Conservation (phyloP, 1,140 invertebrate genomes). For the Papilio aristodemus region DNA sequence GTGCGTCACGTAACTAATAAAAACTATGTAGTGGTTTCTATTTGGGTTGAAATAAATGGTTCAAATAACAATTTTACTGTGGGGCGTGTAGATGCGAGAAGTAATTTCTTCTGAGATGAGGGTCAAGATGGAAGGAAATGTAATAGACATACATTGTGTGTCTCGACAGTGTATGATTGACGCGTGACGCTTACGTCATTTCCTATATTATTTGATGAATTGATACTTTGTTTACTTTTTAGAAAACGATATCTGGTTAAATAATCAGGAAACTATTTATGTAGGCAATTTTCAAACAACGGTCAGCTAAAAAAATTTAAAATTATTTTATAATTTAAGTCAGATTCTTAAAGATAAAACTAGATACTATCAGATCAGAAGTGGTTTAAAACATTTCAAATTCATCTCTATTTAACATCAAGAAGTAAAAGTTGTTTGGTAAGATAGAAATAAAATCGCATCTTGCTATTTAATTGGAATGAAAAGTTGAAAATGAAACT, state of each 20-base stretch:
- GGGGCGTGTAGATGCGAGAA: slow-evolving; percentile 13
- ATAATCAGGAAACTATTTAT: too few relatives aligned
- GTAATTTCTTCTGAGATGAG: slow-evolving; percentile 16
- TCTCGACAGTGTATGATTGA: slow-evolving; percentile 12
- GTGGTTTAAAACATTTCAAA: too few relatives aligned
- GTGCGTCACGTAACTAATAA: slow-evolving; percentile 8
- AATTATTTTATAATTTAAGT: too few relatives aligned
- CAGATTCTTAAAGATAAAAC: too few relatives aligned
- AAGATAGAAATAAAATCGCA: not conserved
- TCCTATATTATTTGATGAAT: not conserved
- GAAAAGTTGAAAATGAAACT: slow-evolving; percentile 5
- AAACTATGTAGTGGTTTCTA: slow-evolving; percentile 13
- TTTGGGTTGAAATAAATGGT: slow-evolving; percentile 6
- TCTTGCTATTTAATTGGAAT: slow-evolving; percentile 1
- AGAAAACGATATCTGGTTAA: not conserved
- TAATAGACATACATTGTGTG: slow-evolving; percentile 19
- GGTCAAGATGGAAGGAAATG: slow-evolving; percentile 18
- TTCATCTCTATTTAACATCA: not conserved
- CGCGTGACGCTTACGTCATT: not conserved
- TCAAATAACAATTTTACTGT: slow-evolving; percentile 17
- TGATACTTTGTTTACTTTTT: not conserved
- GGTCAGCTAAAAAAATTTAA: too few relatives aligned
- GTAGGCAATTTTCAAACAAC: too few relatives aligned
- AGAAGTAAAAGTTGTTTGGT: not conserved
- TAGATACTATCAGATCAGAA: too few relatives aligned